A percentile compares a stretch with the other conserved stretches of the same genome.
phyloP scores from a whole-genome alignment of 2,888 invertebrate species.

The Orchesellides sinensis region DNA sequence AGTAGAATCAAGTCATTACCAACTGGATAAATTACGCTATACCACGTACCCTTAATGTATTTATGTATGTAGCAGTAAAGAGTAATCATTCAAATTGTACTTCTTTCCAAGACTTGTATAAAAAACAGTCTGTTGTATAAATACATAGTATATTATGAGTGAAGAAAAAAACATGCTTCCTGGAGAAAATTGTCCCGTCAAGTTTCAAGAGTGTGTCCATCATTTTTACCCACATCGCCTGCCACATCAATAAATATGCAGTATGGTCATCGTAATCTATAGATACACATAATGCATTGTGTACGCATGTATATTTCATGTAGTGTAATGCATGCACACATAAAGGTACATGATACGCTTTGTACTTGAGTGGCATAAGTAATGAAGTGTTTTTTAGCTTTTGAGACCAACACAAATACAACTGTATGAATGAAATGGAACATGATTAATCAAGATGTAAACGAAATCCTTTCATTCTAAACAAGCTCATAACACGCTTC shows the following conservation, averaged over 20 bases:
- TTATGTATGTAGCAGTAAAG: neutral
- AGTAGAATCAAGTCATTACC: constrained; percentile 38
- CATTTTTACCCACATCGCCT: constrained; percentile 55
- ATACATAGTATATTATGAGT: neutral
- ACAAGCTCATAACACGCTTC: too few relatives aligned
- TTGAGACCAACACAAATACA: constrained; percentile 14
- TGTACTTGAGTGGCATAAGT: constrained; percentile 54
- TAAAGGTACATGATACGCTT: neutral
- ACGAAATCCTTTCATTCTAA: neutral
- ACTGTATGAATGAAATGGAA: constrained; percentile 42
- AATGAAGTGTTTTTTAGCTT: constrained; percentile 43
- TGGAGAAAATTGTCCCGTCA: constrained; percentile 63
- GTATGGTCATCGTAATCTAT: constrained; percentile 3
- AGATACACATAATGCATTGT: neutral
- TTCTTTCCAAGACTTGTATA: neutral
- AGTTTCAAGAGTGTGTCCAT: constrained; percentile 57
- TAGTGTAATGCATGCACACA: neutral
- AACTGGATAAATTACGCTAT: constrained; percentile 12
- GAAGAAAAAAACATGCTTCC: constrained; percentile 46
- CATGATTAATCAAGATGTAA: constrained; percentile 60
- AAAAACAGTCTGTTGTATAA: neutral
- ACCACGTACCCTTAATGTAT: neutral
- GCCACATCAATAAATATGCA: constrained; percentile 52
- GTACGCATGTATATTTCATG: neutral
- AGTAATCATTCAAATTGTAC: constrained; percentile 1